Evolutionary conservation across 1,140 invertebrate species (phyloP), one percentile per base, ranked within the genome.

Genomic region (Drosophila murphyi): DNA sequence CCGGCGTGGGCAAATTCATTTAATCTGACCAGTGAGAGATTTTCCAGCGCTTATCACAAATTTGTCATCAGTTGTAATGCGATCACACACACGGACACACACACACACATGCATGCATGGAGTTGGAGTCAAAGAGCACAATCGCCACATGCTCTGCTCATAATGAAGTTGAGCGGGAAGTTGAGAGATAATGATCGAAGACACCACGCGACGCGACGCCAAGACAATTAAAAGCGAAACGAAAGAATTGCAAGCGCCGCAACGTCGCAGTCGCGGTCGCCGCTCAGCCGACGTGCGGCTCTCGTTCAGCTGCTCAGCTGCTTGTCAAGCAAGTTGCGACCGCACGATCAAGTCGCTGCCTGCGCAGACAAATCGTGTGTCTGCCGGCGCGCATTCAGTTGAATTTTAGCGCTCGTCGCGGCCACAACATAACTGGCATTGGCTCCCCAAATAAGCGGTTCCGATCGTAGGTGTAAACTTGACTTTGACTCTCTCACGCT

Each of bases 61-160:
- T 88, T 88, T 88, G 83, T 88, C 85, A 88, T 88, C 83, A 61
- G 85, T 78, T 82, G 83, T 87, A 88, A 87, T 73, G 60, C 75
- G 69, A 72, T 72, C 72, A 41, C 32, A 39, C 54, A 32, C 6
- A 43, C 6, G 5, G 32, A 37, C 48, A 52, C 29, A 51, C 3
- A 35, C 31, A 29, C 47, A 68, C 55, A 70, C 51, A 39, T 20
- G 37, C 7, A 48, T 10, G 60, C 52, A 39, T 8, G n/a, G 8
- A 56, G 41, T 45, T 52, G 56, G 63, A 60, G 60, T 63, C n/a
- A 37, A 34, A 56, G 60, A 63, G 60, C 51, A 20, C 20, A 35
- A 20, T n/a, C 12, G 72, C 72, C 76, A 51, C 80, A 85, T 76
- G 80, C 65, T 72, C 73, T 82, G 43, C 45, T 60, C 83, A 83